Conservation (phyloP, 2,888 invertebrate genomes). For the Saturnia japonica region DNA sequence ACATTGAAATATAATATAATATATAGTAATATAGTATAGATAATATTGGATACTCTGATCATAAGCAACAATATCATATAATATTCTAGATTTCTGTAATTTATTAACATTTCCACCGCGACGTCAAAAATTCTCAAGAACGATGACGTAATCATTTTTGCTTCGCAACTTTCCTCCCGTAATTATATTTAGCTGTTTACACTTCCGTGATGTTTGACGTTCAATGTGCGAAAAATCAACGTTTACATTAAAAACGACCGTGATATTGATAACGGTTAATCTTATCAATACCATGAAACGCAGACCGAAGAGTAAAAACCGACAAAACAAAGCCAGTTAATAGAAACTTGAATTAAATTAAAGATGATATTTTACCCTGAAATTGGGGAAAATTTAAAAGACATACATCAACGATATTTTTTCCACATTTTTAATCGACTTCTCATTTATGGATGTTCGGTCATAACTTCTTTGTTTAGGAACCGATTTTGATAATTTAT, state of each 20-base stretch:
- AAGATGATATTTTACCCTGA: too few species aligned
- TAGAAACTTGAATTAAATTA: neutral
- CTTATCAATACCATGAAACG: constrained; percentile 4
- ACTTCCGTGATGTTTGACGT: neutral
- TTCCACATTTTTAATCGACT: too few species aligned
- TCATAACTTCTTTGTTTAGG: too few species aligned
- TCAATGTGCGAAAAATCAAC: neutral
- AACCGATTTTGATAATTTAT: too few species aligned
- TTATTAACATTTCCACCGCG: neutral
- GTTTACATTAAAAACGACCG: neutral
- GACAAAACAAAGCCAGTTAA: neutral
- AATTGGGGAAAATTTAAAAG: too few species aligned
- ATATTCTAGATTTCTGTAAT: neutral
- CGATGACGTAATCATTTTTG: neutral
- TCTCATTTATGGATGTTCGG: too few species aligned
- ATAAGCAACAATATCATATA: neutral
- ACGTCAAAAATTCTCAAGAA: neutral
- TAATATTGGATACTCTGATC: neutral
- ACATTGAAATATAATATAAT: too few species aligned
- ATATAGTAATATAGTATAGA: too few species aligned
- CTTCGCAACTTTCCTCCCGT: neutral
- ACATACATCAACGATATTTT: too few species aligned
- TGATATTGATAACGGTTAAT: neutral
- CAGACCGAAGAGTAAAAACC: neutral
- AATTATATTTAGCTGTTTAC: neutral